A percentile compares a stretch with the other conserved stretches of the same genome.
Evolutionary conservation across 2,797 vertebrate species (phyloP).

Genomic region (Lutjanus argentimaculatus): DNA sequence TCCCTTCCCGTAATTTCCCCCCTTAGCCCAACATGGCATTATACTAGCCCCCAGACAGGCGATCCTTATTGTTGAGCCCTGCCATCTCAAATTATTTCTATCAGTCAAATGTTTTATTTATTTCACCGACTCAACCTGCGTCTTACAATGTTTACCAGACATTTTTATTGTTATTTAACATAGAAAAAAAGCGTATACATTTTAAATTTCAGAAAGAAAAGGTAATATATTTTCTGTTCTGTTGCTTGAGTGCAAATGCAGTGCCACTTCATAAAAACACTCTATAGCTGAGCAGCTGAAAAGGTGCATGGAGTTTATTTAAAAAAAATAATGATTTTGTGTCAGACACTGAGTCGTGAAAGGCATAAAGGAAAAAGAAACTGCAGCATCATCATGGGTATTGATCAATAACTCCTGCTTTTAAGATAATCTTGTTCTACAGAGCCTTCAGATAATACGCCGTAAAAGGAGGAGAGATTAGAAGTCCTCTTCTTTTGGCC

Average conservation of each 20-base stretch:
- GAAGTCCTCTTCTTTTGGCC: neutral
- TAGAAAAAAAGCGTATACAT: neutral
- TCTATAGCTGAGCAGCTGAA: neutral
- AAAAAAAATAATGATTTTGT: neutral
- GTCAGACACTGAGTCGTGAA: neutral
- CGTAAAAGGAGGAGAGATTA: constrained; percentile 10
- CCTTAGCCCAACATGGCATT: no score
- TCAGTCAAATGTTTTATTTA: no score
- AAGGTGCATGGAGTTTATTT: neutral
- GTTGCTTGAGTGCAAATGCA: neutral
- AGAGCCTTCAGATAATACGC: constrained; percentile 16
- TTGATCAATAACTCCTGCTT: constrained; percentile 14
- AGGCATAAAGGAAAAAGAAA: neutral
- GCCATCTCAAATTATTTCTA: no score
- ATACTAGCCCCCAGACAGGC: no score
- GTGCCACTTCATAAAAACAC: neutral
- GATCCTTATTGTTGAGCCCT: no score
- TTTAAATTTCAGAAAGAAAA: neutral
- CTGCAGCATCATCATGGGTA: neutral
- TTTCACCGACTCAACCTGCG: no score
- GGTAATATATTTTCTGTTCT: neutral
- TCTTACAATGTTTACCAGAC: no score
- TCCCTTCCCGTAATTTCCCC: no score
- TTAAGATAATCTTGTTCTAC: constrained; percentile 19
- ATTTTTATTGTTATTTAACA: neutral